Conservation (phyloP, 1,140 invertebrate species). For the Hormaphis cornu region DNA sequence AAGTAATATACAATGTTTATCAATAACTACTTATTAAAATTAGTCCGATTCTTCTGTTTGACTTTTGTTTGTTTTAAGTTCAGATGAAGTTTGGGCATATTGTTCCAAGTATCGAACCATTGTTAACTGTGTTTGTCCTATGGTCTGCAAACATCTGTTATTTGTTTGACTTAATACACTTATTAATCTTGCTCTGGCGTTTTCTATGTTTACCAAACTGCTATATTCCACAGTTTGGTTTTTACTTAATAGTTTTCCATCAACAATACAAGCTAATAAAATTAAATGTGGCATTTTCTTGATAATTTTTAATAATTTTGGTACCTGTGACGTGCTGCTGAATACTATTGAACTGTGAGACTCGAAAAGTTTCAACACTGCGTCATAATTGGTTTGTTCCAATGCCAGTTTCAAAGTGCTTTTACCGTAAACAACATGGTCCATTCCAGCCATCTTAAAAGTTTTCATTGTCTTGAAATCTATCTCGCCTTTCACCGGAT, state of each 20-base stretch:
- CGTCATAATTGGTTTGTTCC: conserved; percentile 34
- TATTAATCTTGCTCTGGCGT: conserved; percentile 36
- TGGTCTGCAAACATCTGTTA: conserved; percentile 5
- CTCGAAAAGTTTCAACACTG: conserved; percentile 35
- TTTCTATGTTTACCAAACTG: conserved; percentile 36
- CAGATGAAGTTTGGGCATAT: neutral
- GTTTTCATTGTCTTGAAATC: conserved; percentile 35
- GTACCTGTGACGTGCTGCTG: conserved; percentile 34
- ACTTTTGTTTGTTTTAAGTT: neutral
- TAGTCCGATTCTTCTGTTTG: neutral
- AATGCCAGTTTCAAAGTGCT: conserved; percentile 34
- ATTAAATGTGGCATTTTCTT: conserved; percentile 37
- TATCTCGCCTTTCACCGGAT: conserved; percentile 51
- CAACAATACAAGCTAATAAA: conserved; percentile 37
- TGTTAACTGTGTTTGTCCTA: conserved; percentile 23
- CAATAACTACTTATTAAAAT: neutral
- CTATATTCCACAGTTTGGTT: conserved; percentile 36
- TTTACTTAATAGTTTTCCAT: conserved; percentile 36
- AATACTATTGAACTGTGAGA: conserved; percentile 36
- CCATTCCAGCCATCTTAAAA: conserved; percentile 37
- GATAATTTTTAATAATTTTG: conserved; percentile 35
- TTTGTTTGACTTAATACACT: conserved; percentile 31
- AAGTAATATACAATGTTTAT: neutral
- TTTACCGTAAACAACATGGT: conserved; percentile 34
- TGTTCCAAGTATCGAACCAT: conserved; percentile 22